These are phyloP conservation scores for Tiliqua scincoides DNA, from an alignment of 2,113 vertebrate genomes.

Conservation along the genomic window DNA sequence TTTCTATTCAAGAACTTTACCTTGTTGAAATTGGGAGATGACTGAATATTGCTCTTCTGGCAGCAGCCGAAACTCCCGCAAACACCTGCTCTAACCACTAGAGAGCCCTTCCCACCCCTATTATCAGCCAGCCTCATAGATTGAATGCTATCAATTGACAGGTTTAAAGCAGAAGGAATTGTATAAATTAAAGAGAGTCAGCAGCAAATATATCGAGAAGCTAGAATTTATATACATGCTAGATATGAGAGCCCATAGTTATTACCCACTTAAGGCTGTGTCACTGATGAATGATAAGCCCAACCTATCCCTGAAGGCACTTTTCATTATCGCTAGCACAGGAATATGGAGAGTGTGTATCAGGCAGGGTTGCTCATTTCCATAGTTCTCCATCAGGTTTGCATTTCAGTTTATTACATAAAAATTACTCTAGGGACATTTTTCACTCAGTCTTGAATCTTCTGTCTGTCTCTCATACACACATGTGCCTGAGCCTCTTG, in stretches of 20 bases:
- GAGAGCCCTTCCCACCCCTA: conserved; percentile 64
- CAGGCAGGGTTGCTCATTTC: conserved; percentile 70
- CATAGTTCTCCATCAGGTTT: conserved; percentile 74
- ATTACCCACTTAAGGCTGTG: conserved; percentile 76
- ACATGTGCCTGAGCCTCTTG: neutral
- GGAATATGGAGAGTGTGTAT: conserved; percentile 68
- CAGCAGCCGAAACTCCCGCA: conserved; percentile 18
- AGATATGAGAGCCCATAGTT: conserved; percentile 75
- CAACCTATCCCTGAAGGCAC: conserved; percentile 75
- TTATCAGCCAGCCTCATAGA: conserved; percentile 70
- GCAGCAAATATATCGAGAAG: conserved; percentile 72
- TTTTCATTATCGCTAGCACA: conserved; percentile 72
- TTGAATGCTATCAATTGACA: conserved; percentile 76
- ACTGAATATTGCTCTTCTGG: neutral
- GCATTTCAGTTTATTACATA: conserved; percentile 73
- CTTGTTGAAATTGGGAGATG: neutral
- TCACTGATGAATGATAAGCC: conserved; percentile 73
- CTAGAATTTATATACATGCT: conserved; percentile 74
- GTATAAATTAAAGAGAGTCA: conserved; percentile 72
- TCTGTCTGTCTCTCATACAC: conserved; percentile 43
- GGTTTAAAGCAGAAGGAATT: conserved; percentile 75
- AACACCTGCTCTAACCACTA: conserved; percentile 55
- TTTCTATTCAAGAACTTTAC: neutral
- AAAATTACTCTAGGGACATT: conserved; percentile 68
- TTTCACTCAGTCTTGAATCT: conserved; percentile 71